A percentile compares a stretch with the other conserved stretches of the same genome.
phyloP scores from a whole-genome alignment of 2,797 vertebrate species.

The Poecilia velifera region DNA sequence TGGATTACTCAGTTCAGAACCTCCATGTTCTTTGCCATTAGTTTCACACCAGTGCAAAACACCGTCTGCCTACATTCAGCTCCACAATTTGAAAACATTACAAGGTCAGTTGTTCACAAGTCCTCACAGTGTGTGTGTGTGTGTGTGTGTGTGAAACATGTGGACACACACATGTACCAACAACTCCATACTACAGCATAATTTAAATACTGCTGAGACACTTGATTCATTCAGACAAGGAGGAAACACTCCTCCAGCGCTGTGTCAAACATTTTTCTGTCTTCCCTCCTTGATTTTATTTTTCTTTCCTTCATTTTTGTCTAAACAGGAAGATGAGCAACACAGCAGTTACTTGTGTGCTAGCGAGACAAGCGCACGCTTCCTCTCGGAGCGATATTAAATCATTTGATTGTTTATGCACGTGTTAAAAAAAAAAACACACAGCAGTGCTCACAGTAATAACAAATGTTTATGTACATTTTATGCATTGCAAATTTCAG shows the following conservation, averaged over 20 bases:
- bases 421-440: conserved; percentile 32
- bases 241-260: conserved; percentile 71
- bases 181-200: conserved; percentile 41
- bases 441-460: conserved; percentile 29
- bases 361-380: conserved; percentile 13
- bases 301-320: conserved; percentile 2
- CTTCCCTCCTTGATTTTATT: conserved; percentile 42
- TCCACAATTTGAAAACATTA: conserved; percentile 42
- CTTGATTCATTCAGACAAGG: conserved; percentile 70
- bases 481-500: conserved; percentile 54
- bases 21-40: conserved; percentile 65
- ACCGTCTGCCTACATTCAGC: conserved; percentile 43
- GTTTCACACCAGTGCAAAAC: conserved; percentile 58
- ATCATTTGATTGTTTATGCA: conserved; percentile 51
- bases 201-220: conserved; percentile 68
- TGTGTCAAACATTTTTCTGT: conserved; percentile 64
- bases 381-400: conserved; percentile 19
- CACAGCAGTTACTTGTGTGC: conserved; percentile 20
- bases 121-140: conserved; percentile 11
- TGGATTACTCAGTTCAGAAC: conserved; percentile 66
- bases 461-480: conserved; percentile 55
- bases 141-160: conserved; percentile 15
- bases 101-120: conserved; percentile 57
- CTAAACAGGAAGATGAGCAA: conserved; percentile 19
- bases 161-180: conserved; percentile 40